Conservation (phyloP, 2,888 invertebrate genomes). For the Dromius quadrimaculatus region DNA sequence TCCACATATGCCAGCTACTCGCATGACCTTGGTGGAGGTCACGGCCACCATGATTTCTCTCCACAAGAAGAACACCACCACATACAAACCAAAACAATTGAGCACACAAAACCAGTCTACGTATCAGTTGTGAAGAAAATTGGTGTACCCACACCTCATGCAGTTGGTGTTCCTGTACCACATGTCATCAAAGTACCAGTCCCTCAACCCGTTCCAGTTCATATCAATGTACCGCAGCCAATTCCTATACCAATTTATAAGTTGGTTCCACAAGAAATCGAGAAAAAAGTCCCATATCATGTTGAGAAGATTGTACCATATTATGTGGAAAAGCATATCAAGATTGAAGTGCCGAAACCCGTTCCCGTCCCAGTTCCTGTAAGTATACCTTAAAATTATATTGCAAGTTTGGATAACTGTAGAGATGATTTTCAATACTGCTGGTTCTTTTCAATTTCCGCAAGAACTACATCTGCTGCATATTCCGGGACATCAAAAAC, state of each 20-base stretch:
- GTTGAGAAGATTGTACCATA: slow-evolving; percentile 80
- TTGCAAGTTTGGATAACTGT: no score
- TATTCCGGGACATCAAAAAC: no score
- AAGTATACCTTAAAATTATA: no score
- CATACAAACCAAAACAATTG: slow-evolving; percentile 72
- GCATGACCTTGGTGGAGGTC: slow-evolving; percentile 62
- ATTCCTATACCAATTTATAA: slow-evolving; percentile 81
- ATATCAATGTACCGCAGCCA: slow-evolving; percentile 78
- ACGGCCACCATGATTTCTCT: slow-evolving; percentile 69
- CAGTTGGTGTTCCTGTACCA: slow-evolving; percentile 78
- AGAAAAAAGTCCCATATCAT: slow-evolving; percentile 79
- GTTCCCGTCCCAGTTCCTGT: slow-evolving; percentile 75
- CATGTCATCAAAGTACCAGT: slow-evolving; percentile 79
- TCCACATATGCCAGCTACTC: not conserved
- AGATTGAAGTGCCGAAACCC: slow-evolving; percentile 80
- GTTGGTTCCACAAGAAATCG: slow-evolving; percentile 78
- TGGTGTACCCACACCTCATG: slow-evolving; percentile 79
- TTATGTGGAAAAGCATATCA: slow-evolving; percentile 80
- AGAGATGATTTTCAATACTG: no score
- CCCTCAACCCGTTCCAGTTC: slow-evolving; percentile 81
- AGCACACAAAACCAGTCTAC: slow-evolving; percentile 77
- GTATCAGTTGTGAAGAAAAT: slow-evolving; percentile 79
- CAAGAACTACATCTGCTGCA: no score
- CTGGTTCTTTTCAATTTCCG: no score
- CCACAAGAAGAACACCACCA: slow-evolving; percentile 71